These are phyloP conservation scores for Xylophagus ater DNA, from an alignment of 2,888 invertebrate genomes.

Conservation along the genomic window DNA sequence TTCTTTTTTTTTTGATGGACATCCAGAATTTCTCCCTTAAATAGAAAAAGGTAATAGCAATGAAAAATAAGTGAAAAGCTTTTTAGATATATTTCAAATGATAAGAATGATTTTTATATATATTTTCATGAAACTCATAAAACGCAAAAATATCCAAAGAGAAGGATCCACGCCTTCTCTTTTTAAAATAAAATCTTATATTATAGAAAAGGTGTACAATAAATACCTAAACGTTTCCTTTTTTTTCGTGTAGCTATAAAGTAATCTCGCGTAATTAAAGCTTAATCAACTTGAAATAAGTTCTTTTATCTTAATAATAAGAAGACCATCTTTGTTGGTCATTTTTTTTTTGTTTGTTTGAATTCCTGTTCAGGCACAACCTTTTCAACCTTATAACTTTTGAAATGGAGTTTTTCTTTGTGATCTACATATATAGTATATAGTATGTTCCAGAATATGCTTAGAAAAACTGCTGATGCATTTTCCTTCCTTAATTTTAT, in stretches of 20 bases:
- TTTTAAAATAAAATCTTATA: neutral
- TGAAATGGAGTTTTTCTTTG: too few species aligned
- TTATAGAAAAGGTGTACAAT: neutral
- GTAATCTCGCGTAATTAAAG: slow-evolving; percentile 10
- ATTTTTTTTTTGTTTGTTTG: neutral
- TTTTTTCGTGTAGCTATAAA: too few species aligned
- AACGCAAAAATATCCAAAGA: neutral
- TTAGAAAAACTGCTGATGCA: too few species aligned
- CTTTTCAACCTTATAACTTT: too few species aligned
- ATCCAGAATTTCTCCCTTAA: neutral
- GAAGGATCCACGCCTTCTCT: neutral
- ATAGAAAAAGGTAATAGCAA: too few species aligned
- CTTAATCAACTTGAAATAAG: slow-evolving; percentile 14
- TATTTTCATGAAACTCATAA: too few species aligned
- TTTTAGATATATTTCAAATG: slow-evolving; percentile 9
- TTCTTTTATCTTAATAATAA: slow-evolving; percentile 13
- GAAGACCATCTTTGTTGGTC: neutral
- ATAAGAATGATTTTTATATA: too few species aligned
- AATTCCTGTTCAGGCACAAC: neutral
- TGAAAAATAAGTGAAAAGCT: slow-evolving; percentile 7
- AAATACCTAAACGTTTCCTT: too few species aligned
- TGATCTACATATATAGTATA: too few species aligned
- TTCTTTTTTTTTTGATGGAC: slow-evolving; percentile 1
- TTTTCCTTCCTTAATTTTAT: too few species aligned
- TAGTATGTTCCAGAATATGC: too few species aligned